Evolutionary conservation across 1,140 invertebrate species (phyloP), one percentile per base, ranked within the genome.

Genomic region (Euwallacea similis): DNA sequence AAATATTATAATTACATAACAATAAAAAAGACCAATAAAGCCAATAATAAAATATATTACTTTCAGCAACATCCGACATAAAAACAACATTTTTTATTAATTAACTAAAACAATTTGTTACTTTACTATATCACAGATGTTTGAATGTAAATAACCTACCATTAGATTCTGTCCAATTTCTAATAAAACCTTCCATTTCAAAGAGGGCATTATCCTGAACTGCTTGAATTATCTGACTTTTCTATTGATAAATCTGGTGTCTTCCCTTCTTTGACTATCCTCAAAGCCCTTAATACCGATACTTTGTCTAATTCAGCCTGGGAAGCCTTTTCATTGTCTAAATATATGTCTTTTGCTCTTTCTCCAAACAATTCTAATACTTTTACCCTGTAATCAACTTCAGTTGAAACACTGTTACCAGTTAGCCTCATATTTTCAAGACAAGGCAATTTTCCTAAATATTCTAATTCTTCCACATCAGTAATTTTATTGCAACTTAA

Each of bases 251-350:
- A 73, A 56, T 74, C 65, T 63, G 76, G 77, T 7, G 74, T 76
- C 73, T 77, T 79, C 7, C 80, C 80, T 69, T 82, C 80, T 69
- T 79, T 80, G 15, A 80, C 78, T 59, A 82, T 89, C 76, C 91
- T 87, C 62, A 98, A 84, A 0, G 95, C 95, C 80, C 95, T 91
- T 55, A 96, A 82, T 10, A 98, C 90, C 46, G 93, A 89, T 0
- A 96, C 94, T 10, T 93, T 97, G 78, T 98, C 95, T 55, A 97
- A 80, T 82, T 98, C 96, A 76, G 92, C 91, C 79, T 94, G 90
- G 41, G 91, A 90, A 0, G 94, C 88, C 74, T 89, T 91, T 77
- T 95, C 90, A 79, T 94, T 94, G 78, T 98, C 96, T 56, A 98
- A 81, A 79, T 87, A 91, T 53, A 96, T 87, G 74, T 94, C 89